Base-by-base conservation (phyloP, 2,888 invertebrate species). In the Thymelicus lineola region DNA sequence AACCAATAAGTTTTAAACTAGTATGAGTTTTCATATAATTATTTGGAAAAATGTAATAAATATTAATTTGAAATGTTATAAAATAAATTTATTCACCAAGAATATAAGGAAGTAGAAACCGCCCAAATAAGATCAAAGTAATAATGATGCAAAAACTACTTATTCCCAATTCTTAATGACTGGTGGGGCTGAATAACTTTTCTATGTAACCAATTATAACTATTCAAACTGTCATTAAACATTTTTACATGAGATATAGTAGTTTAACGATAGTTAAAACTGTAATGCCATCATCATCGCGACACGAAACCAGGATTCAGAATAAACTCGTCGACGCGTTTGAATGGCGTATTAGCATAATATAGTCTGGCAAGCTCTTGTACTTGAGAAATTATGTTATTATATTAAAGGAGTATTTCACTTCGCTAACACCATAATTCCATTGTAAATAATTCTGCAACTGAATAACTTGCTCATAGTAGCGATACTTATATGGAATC, bases 261-360 rank as follows among this genome's bases (percentile, higher is more conserved):
- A 28, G 5, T 28, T 1, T 28, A 28, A 28, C 3, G 28, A 28
- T 28, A 5, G 28, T 28, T 28, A 28, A 28, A 28, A 28, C 28
- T 28, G 59, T 57, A 57, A 66, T 12, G 17, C 36, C 28, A 59
- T 66, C 58, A 59, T 46, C 35, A 28, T 73, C 71, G 71, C 28
- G 74, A 72, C 73, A 68, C 59, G 59, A 55, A 60, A 73, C 65
- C 71, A 70, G 36, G 58, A 71, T 50, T 50, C 61, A 46, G 46
- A 68, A 62, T 62, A 48, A 38, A 53, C 53, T 36, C 36, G 62
- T 58, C 58, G 64, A 62, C 70, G 53, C 64, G 73, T 73, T 73
- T 76, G 73, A 75, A 75, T 75, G 71, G 70, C 35, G 57, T 74
- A 79, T 81, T 80, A 80, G 74, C 78, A 80, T 80, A 80, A 77